Conservation (phyloP, 2,113 vertebrate species). For the Tonatia bakeri region DNA sequence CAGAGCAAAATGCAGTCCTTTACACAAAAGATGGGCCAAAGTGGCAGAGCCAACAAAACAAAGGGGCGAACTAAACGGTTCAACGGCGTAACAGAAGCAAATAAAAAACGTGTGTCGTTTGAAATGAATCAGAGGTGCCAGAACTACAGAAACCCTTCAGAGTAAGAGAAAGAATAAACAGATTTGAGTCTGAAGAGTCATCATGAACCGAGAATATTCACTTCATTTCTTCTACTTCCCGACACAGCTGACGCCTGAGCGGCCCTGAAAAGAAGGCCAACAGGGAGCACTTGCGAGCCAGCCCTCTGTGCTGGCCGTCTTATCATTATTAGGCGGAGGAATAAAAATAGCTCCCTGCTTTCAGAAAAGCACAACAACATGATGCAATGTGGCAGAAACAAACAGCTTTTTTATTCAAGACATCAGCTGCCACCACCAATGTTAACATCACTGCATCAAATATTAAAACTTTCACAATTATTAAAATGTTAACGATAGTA, state of each 20-base stretch:
- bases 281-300: not conserved
- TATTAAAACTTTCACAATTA: not conserved
- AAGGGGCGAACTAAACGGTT: not conserved
- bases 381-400: conserved; percentile 16
- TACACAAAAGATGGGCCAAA: not conserved
- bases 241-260: not conserved
- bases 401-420: not conserved
- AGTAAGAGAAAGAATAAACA: conserved; percentile 11
- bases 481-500: not conserved
- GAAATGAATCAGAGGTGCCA: not conserved
- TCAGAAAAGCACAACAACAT: conserved; percentile 39
- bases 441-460: not conserved
- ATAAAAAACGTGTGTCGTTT: not conserved
- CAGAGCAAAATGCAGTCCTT: not conserved
- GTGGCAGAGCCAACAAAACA: not conserved
- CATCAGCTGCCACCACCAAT: not conserved
- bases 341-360: conserved; percentile 48
- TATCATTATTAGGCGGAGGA: not conserved
- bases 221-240: not conserved
- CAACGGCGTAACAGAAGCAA: not conserved
- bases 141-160: not conserved
- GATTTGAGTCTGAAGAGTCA: not conserved
- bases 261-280: not conserved
- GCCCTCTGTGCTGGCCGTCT: not conserved
- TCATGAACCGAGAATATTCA: not conserved